These are phyloP conservation scores for Xenopus tropicalis DNA, from an alignment of 2,113 vertebrate species.

Conservation along the genomic window UCB_Xtro_10.0 CM004447.2:131022501-131023000, in stretches of 20 bases:
- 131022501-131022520: too few species aligned
- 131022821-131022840: constrained; percentile 46
- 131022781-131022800: constrained; percentile 36
- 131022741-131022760: constrained; percentile 37
- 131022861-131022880: constrained; percentile 47
- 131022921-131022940: constrained; percentile 23
- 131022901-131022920: constrained; percentile 35
- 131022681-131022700: background rate
- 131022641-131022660: constrained; percentile 1
- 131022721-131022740: constrained; percentile 17
- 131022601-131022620: too few species aligned
- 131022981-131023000: background rate
- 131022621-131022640: background rate
- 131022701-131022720: background rate
- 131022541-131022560: too few species aligned
- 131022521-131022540: too few species aligned
- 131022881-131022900: constrained; percentile 33
- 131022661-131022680: background rate
- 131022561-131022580: too few species aligned
- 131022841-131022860: constrained; percentile 44
- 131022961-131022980: background rate
- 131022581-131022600: too few species aligned
- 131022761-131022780: constrained; percentile 38
- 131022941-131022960: constrained; percentile 33
- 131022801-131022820: constrained; percentile 37